Conservation (phyloP, 2,797 vertebrate genomes). For the Tadarida brasiliensis region DNA sequence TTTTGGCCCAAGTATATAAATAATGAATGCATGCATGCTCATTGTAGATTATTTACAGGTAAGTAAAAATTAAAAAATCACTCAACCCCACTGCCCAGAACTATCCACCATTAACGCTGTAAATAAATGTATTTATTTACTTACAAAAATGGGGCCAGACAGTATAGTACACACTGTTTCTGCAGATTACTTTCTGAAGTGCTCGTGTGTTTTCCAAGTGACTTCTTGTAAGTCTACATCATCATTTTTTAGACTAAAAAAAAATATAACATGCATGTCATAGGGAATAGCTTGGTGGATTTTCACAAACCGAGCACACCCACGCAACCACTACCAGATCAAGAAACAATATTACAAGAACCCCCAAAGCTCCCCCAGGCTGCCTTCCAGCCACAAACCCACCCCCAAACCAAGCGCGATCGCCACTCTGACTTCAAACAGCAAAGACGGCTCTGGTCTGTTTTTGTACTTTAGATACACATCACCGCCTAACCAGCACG, state of each 20-base stretch:
- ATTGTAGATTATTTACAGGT: background rate
- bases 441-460: background rate
- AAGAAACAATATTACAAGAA: background rate
- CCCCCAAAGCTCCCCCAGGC: background rate
- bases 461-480: background rate
- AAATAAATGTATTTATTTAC: background rate
- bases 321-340: too few species aligned
- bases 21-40: background rate
- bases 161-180: background rate
- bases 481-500: rapidly evolving
- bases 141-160: background rate
- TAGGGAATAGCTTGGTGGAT: background rate
- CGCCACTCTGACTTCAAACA: background rate
- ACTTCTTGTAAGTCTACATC: background rate
- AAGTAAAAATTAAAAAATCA: background rate
- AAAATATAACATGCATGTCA: too few species aligned
- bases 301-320: background rate
- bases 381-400: background rate
- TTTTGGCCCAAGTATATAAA: background rate
- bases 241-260: background rate
- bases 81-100: background rate
- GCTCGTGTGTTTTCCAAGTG: background rate
- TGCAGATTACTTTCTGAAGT: background rate
- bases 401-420: background rate
- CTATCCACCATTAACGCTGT: background rate